phyloP scores from a whole-genome alignment of 2,888 invertebrate genomes.

The Boloria euphrosyne region DNA sequence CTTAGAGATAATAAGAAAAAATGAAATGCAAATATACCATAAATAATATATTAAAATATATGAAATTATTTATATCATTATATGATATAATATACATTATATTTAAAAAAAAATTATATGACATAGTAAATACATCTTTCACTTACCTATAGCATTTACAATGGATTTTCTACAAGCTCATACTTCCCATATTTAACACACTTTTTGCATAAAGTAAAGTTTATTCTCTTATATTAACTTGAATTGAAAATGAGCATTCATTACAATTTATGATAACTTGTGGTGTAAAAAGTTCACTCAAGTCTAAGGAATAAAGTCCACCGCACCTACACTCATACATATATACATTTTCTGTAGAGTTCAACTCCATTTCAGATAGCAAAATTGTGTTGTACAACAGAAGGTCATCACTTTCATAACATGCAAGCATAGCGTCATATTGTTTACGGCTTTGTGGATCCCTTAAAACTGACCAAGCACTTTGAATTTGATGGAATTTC shows the following conservation, averaged over 20 bases:
- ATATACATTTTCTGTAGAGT: slow-evolving; percentile 58
- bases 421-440: slow-evolving; percentile 84
- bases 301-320: slow-evolving; percentile 78
- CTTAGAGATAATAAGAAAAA: too few relatives aligned
- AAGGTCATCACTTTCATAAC: slow-evolving; percentile 81
- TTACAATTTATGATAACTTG: slow-evolving; percentile 84
- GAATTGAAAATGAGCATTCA: slow-evolving; percentile 88
- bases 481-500: slow-evolving; percentile 76
- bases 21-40: too few relatives aligned
- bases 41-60: too few relatives aligned
- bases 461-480: slow-evolving; percentile 87
- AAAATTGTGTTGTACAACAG: slow-evolving; percentile 84
- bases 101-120: too few relatives aligned
- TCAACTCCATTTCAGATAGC: slow-evolving; percentile 71
- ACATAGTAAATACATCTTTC: too few relatives aligned
- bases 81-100: not conserved
- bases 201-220: slow-evolving; percentile 8
- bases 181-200: too few relatives aligned
- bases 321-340: slow-evolving; percentile 88
- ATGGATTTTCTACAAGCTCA: too few relatives aligned
- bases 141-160: too few relatives aligned
- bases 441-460: slow-evolving; percentile 82
- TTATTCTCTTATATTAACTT: slow-evolving; percentile 61
- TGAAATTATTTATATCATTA: too few relatives aligned
- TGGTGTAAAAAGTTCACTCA: slow-evolving; percentile 42